Percentiles rank a stretch among this genome's conserved stretches.
phyloP scores from a whole-genome alignment of 2,888 invertebrate species.

The Hirudinaria manillensis region DNA sequence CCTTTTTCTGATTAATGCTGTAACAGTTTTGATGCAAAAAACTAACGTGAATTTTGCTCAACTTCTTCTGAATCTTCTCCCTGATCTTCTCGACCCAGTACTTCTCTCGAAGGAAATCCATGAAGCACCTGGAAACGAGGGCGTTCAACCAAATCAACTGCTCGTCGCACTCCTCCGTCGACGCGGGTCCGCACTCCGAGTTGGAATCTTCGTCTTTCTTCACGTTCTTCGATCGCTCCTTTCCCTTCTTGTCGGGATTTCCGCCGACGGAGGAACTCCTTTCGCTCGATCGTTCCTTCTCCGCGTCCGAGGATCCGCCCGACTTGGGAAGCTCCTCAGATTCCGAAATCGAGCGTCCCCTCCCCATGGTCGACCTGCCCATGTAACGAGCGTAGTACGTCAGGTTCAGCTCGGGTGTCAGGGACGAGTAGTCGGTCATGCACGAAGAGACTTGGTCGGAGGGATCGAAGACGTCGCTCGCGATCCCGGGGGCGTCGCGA shows the following conservation, averaged over 20 bases:
- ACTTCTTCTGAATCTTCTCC: conserved; percentile 75
- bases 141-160: conserved; percentile 62
- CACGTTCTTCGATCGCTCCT: not conserved
- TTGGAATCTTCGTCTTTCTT: conserved; percentile 24
- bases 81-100: conserved; percentile 67
- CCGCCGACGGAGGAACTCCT: not conserved
- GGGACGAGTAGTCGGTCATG: conserved; percentile 20
- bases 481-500: not conserved
- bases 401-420: conserved; percentile 31
- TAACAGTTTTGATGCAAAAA: not conserved
- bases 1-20: not conserved
- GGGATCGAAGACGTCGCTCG: not conserved
- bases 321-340: not conserved
- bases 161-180: conserved; percentile 14
- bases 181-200: not conserved
- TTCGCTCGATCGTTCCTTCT: conserved; percentile 3
- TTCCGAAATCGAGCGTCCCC: not conserved
- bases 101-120: conserved; percentile 73
- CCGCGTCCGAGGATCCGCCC: not conserved
- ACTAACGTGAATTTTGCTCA: conserved; percentile 72
- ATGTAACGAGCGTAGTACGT: conserved; percentile 47
- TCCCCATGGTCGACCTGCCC: conserved; percentile 47
- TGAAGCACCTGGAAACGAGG: conserved; percentile 70
- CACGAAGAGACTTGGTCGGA: not conserved
- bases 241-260: not conserved